Conservation (phyloP, 2,797 vertebrate species). For the Mareca strepera region DNA sequence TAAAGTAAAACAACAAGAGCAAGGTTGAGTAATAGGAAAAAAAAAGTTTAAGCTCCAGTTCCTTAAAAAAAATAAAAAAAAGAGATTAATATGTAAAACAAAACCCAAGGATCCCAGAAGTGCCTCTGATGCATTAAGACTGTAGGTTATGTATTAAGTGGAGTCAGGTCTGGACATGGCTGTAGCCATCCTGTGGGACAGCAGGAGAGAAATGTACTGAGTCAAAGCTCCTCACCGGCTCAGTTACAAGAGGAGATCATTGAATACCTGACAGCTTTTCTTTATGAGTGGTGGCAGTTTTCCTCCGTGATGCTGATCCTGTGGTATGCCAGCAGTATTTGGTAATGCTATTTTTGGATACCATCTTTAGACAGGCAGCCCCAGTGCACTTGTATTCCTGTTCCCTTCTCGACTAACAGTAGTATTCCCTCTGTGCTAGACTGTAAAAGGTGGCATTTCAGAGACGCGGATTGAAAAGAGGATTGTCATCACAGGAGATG, state of each 20-base stretch:
- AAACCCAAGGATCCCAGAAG: background rate
- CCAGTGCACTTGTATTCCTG: background rate
- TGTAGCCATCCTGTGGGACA: background rate
- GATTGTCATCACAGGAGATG: constrained; percentile 97
- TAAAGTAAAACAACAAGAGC: background rate
- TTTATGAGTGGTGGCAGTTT: background rate
- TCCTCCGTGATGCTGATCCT: background rate
- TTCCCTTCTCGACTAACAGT: background rate
- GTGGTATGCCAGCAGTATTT: background rate
- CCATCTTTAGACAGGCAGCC: background rate
- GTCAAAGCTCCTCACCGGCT: background rate
- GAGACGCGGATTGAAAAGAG: constrained; percentile 98
- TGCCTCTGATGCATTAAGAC: background rate
- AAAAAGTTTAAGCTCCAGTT: background rate
- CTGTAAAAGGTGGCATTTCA: constrained; percentile 97
- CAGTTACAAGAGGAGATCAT: background rate
- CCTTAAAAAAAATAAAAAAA: background rate
- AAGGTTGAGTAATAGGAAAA: background rate
- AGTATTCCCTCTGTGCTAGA: constrained; percentile 77
- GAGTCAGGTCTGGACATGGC: background rate
- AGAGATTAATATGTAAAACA: background rate
- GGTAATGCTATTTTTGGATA: background rate
- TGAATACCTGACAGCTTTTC: background rate
- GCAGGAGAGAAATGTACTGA: background rate
- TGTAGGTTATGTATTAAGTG: background rate